A percentile compares a stretch with the other conserved stretches of the same genome.
Evolutionary conservation across 2,888 invertebrate genomes (phyloP).

Genomic region (Philereme vetulata): DNA sequence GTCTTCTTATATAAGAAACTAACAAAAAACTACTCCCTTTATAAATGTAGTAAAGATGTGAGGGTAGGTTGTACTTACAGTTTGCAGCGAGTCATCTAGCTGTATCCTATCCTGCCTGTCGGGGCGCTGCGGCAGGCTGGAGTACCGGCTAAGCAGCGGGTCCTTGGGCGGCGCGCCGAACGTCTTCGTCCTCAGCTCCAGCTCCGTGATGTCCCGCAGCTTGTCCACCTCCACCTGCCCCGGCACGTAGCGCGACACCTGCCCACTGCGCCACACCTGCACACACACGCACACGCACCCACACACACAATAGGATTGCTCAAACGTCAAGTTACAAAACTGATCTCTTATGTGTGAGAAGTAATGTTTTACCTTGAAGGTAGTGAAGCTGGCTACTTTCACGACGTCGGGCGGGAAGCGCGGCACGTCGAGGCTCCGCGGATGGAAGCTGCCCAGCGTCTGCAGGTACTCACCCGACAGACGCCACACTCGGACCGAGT

Average conservation of each 20-base stretch:
- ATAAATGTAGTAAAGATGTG: neutral
- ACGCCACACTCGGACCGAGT: conserved; percentile 90
- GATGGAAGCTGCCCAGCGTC: conserved; percentile 88
- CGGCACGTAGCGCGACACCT: conserved; percentile 79
- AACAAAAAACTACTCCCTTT: neutral
- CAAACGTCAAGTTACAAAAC: neutral
- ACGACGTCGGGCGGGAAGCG: conserved; percentile 89
- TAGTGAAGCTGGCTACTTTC: conserved; percentile 89
- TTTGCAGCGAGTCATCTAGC: conserved; percentile 85
- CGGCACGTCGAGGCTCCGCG: conserved; percentile 83
- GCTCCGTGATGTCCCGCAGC: conserved; percentile 68
- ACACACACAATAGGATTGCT: too few relatives aligned
- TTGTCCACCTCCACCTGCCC: conserved; percentile 72
- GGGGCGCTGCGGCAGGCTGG: conserved; percentile 79
- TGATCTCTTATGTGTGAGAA: neutral
- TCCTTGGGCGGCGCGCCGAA: conserved; percentile 82
- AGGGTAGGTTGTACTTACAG: conserved; percentile 46
- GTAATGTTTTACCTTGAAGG: conserved; percentile 84
- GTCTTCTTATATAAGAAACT: too few relatives aligned
- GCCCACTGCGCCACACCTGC: conserved; percentile 73
- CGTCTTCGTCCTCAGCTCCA: conserved; percentile 67
- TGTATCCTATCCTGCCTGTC: conserved; percentile 74
- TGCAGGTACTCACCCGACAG: conserved; percentile 88
- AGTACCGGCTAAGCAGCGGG: conserved; percentile 85
- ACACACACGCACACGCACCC: neutral